These are phyloP conservation scores for Sinocyclocheilus grahami DNA, from an alignment of 2,113 vertebrate genomes.

Conservation along the genomic window DNA sequence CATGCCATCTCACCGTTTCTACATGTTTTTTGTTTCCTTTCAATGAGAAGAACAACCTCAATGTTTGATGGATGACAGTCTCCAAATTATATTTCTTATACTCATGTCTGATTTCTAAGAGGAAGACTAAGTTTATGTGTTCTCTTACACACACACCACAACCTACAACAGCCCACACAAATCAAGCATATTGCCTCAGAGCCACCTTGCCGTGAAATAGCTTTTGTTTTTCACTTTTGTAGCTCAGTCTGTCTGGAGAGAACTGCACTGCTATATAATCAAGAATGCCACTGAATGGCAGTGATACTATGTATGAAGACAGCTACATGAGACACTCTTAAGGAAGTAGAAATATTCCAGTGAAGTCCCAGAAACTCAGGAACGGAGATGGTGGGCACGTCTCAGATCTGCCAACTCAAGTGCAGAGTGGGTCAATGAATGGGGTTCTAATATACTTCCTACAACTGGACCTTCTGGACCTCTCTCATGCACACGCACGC, in stretches of 20 bases:
- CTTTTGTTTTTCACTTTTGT: constrained; percentile 40
- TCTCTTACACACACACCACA: constrained; percentile 26
- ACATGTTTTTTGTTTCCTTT: background rate
- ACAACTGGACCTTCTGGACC: constrained; percentile 21
- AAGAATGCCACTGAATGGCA: constrained; percentile 24
- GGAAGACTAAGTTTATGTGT: background rate
- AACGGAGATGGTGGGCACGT: constrained; percentile 6
- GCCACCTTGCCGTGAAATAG: constrained; percentile 36
- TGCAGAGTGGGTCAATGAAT: constrained; percentile 33
- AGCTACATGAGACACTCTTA: background rate
- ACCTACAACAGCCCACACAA: constrained; percentile 24
- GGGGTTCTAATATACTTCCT: constrained; percentile 8
- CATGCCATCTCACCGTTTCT: background rate
- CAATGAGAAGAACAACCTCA: background rate
- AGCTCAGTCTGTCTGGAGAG: constrained; percentile 18
- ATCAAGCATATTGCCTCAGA: constrained; percentile 34
- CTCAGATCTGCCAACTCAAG: constrained; percentile 23
- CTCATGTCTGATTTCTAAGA: constrained; percentile 16
- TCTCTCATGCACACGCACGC: background rate
- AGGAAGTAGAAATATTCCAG: constrained; percentile 17
- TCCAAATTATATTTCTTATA: constrained; percentile 14
- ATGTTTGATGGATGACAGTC: constrained; percentile 31
- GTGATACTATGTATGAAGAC: background rate
- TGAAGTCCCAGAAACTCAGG: constrained; percentile 14
- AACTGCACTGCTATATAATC: constrained; percentile 10